These are phyloP conservation scores for Pyralis farinalis DNA, from an alignment of 2,888 invertebrate genomes.

Conservation along the genomic window DNA sequence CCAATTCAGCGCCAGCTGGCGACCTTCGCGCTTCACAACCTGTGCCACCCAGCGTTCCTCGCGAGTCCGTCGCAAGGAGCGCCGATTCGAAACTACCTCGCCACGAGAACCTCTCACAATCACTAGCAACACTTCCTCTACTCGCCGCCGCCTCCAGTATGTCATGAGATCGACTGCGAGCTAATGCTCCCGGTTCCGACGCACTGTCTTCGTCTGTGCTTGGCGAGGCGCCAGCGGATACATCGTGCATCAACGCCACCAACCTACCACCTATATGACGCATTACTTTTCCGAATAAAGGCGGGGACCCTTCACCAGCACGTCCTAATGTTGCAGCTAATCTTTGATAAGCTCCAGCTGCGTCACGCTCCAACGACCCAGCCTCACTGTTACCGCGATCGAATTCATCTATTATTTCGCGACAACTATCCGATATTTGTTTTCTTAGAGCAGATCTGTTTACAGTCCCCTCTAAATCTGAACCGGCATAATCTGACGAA, in stretches of 20 bases:
- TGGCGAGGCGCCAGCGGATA: constrained; percentile 89
- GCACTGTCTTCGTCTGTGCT: constrained; percentile 88
- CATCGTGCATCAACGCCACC: constrained; percentile 95
- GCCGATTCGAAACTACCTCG: constrained; percentile 96
- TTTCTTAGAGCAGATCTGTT: constrained; percentile 87
- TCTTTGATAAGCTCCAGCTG: constrained; percentile 93
- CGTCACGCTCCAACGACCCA: constrained; percentile 84
- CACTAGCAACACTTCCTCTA: constrained; percentile 87
- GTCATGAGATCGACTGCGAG: constrained; percentile 92
- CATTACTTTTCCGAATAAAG: constrained; percentile 94
- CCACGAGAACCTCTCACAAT: constrained; percentile 95
- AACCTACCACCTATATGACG: constrained; percentile 93
- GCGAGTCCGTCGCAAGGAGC: constrained; percentile 91
- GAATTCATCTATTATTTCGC: constrained; percentile 93
- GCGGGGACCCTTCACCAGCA: constrained; percentile 87
- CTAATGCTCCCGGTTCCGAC: constrained; percentile 84
- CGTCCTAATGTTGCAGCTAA: constrained; percentile 92
- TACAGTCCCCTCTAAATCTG: constrained; percentile 88
- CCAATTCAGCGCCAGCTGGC: constrained; percentile 91
- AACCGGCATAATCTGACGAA: constrained; percentile 94
- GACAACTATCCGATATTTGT: constrained; percentile 93
- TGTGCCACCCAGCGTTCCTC: constrained; percentile 87
- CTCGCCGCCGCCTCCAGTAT: constrained; percentile 83
- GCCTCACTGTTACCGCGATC: constrained; percentile 85
- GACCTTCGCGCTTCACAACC: constrained; percentile 90